A percentile compares a stretch with the other conserved stretches of the same genome.
These are phyloP conservation scores for Spongilla lacustris DNA, from an alignment of 37 sponge, comb jelly and placozoan genomes.

Conservation along the genomic window DNA sequence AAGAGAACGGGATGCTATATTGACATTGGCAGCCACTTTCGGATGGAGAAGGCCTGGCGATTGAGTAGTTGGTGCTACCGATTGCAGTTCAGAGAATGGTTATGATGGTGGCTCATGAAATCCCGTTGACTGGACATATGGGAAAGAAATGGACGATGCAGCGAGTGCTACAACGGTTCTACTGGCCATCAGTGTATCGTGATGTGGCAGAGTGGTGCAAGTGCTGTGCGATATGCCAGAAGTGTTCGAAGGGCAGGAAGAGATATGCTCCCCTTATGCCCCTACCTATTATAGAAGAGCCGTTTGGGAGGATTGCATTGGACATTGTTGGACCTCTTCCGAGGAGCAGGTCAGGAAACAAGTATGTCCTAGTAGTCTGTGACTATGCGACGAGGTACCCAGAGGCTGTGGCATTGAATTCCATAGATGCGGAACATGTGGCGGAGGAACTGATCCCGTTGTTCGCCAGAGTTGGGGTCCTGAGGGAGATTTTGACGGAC, in stretches of 20 bases:
- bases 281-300: constrained; percentile 12
- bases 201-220: constrained; percentile 2
- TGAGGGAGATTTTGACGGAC: constrained; percentile 23
- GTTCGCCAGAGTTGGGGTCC: constrained; percentile 17
- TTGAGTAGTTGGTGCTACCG: too few species aligned
- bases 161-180: too few species aligned
- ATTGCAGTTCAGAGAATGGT: too few species aligned
- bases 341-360: constrained; percentile 8
- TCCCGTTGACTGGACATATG: too few species aligned
- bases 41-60: too few species aligned
- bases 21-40: too few species aligned
- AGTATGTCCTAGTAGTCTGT: constrained; percentile 5
- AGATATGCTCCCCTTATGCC: constrained; percentile 14
- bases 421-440: background rate
- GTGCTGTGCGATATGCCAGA: constrained; percentile 34
- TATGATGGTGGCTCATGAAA: too few species aligned
- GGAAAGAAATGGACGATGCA: too few species aligned
- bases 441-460: constrained; percentile 10
- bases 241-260: background rate
- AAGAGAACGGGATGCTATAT: too few species aligned
- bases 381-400: constrained; percentile 45
- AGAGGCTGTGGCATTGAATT: too few species aligned
- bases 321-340: constrained; percentile 33
- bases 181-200: too few species aligned
- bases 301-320: constrained; percentile 18